Percentiles rank a stretch among this genome's conserved stretches.
These are phyloP conservation scores for Gorilla gorilla DNA, from an alignment of 2,113 vertebrate species.

Conservation along the genomic window DNA sequence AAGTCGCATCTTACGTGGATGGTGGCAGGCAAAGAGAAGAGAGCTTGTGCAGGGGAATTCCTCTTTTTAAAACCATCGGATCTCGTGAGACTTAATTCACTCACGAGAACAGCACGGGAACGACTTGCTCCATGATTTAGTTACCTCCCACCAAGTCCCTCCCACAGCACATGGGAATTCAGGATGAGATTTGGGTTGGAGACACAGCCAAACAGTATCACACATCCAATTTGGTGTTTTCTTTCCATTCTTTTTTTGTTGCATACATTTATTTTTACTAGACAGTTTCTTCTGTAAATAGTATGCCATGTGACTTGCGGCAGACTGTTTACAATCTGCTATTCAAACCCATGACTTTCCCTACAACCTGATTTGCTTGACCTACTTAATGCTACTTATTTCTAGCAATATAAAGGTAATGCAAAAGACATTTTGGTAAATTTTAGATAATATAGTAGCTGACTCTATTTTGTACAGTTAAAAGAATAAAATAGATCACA, in stretches of 20 bases:
- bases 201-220: background rate
- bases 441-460: background rate
- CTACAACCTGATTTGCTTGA: background rate
- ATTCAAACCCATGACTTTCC: background rate
- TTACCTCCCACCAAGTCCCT: no score
- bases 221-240: background rate
- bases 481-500: background rate
- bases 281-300: background rate
- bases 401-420: background rate
- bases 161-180: no score
- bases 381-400: background rate
- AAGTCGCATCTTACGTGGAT: no score
- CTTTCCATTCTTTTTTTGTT: background rate
- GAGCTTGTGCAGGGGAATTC: no score
- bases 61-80: no score
- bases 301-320: background rate
- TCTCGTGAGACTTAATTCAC: no score
- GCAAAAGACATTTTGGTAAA: background rate
- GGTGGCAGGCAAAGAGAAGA: no score
- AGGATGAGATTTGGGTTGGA: no score
- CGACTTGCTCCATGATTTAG: no score
- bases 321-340: background rate
- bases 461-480: background rate
- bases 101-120: no score
- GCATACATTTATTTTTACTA: background rate